Percentiles rank a stretch among this genome's conserved stretches.
These are phyloP conservation scores for Periophthalmodon schlosseri DNA, from an alignment of 2,113 vertebrate species.

Conservation along the genomic window DNA sequence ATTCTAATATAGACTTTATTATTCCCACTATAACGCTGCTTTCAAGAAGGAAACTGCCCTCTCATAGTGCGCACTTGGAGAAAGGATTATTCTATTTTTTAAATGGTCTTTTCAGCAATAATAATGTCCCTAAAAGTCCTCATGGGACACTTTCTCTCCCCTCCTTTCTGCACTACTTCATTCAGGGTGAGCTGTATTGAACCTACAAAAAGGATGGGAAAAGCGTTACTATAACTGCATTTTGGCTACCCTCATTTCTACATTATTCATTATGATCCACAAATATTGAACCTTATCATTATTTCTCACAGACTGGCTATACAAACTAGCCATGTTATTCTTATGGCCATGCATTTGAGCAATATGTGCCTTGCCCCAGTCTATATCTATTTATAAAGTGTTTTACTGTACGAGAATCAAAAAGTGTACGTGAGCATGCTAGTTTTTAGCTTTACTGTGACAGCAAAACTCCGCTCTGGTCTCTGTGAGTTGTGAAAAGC, in stretches of 20 bases:
- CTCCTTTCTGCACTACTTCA: conserved; percentile 40
- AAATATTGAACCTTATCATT: too few relatives aligned
- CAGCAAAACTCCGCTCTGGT: too few relatives aligned
- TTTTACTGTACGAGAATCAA: too few relatives aligned
- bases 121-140: conserved; percentile 47
- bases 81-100: conserved; percentile 37
- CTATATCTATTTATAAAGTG: too few relatives aligned
- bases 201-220: conserved; percentile 69
- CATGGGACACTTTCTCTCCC: conserved; percentile 33
- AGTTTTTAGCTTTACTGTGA: too few relatives aligned
- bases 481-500: too few relatives aligned
- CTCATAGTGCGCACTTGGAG: background rate
- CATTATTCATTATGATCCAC: conserved; percentile 17
- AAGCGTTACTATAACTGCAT: conserved; percentile 50
- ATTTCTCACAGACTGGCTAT: too few relatives aligned
- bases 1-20: conserved; percentile 11
- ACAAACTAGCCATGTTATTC: too few relatives aligned
- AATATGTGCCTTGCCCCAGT: too few relatives aligned
- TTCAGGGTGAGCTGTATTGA: conserved; percentile 62
- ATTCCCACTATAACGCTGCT: conserved; percentile 11
- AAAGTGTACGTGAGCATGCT: too few relatives aligned
- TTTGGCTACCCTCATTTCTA: conserved; percentile 37
- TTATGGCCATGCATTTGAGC: too few relatives aligned
- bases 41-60: conserved; percentile 18
- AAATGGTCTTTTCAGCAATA: conserved; percentile 40